Percentiles rank a stretch among this genome's conserved stretches.
Conservation (phyloP, 2,888 invertebrate species). For the Apodemia zela region DNA sequence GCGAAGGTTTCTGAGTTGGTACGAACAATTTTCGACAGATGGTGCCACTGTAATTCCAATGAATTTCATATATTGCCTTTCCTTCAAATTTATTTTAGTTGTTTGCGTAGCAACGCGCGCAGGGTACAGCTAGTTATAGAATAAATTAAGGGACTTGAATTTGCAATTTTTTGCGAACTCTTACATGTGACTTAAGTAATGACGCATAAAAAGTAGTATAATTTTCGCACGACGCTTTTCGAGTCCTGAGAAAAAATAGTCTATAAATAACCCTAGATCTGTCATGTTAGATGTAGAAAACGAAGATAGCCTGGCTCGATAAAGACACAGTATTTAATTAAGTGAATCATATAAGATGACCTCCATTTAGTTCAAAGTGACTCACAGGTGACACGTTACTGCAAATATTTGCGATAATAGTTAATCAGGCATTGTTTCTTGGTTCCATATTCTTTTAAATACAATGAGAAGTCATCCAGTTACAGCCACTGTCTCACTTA, state of each 20-base stretch:
- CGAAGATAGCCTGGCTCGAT: not conserved
- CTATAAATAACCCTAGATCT: not conserved
- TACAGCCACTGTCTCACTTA: too few relatives aligned
- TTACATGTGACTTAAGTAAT: too few relatives aligned
- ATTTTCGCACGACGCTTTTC: not conserved
- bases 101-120: too few relatives aligned
- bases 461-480: not conserved
- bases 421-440: not conserved
- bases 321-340: not conserved
- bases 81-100: too few relatives aligned
- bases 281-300: not conserved
- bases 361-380: not conserved
- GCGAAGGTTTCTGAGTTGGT: too few relatives aligned
- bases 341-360: slow-evolving; percentile 2
- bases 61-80: too few relatives aligned
- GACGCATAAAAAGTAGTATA: too few relatives aligned
- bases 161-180: too few relatives aligned
- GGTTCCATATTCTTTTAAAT: not conserved
- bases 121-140: too few relatives aligned
- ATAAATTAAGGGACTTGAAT: too few relatives aligned
- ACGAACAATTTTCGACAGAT: too few relatives aligned
- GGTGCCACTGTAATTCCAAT: too few relatives aligned
- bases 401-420: not conserved
- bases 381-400: slow-evolving; percentile 1
- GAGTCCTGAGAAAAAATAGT: not conserved